Percentiles rank a stretch among this genome's conserved stretches.
These are phyloP conservation scores for Ophion ventricosus DNA, from an alignment of 2,888 invertebrate genomes.

Conservation along the genomic window DNA sequence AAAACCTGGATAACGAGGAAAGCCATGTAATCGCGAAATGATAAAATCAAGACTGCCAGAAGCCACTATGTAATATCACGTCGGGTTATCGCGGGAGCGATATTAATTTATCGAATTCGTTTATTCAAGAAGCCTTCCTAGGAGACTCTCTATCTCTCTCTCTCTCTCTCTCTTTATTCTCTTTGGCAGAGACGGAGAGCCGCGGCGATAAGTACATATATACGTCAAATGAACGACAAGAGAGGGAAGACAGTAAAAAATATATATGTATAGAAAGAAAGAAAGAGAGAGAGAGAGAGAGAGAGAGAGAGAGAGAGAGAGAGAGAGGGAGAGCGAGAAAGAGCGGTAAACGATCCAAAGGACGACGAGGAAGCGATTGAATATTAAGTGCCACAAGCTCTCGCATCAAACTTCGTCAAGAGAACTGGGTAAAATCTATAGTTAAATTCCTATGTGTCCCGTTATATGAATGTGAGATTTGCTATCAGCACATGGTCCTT, in stretches of 20 bases:
- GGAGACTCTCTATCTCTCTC: conserved; percentile 13
- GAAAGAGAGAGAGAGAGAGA: conserved; percentile 21
- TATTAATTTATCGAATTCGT: conserved; percentile 74
- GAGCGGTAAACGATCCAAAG: conserved; percentile 58
- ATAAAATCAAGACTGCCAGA: conserved; percentile 52
- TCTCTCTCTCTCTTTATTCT: background rate
- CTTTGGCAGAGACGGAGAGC: background rate
- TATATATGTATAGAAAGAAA: background rate
- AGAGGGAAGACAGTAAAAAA: conserved; percentile 14
- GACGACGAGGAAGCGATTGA: conserved; percentile 73
- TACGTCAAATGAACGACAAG: conserved; percentile 44
- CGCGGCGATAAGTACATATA: conserved; percentile 3
- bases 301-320: conserved; percentile 22
- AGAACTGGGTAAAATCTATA: conserved; percentile 40
- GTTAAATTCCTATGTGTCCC: conserved; percentile 7
- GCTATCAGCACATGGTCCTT: background rate
- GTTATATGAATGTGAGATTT: background rate
- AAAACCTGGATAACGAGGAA: background rate
- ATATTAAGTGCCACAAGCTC: conserved; percentile 74
- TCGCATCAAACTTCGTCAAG: conserved; percentile 59
- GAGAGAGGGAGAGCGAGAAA: conserved; percentile 16
- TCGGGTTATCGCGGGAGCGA: conserved; percentile 64
- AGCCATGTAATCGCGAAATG: conserved; percentile 12
- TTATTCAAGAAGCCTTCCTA: conserved; percentile 64
- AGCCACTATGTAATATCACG: conserved; percentile 57